phyloP scores from a whole-genome alignment of 2,113 vertebrate species.

The Hippocampus guttulatus region DNA sequence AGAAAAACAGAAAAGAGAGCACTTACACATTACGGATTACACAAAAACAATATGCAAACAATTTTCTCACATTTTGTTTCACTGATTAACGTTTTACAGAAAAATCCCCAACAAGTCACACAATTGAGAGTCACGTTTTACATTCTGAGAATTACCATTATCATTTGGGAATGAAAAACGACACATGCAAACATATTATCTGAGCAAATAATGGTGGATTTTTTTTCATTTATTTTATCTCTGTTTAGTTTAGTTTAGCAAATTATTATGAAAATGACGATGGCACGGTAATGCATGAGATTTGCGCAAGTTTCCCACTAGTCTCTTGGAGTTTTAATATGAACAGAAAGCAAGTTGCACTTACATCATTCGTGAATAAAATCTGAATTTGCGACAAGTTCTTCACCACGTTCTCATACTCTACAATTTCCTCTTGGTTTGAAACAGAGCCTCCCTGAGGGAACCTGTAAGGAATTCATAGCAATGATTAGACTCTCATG shows the following conservation, averaged over 20 bases:
- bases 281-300: not conserved
- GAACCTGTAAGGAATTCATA: slow-evolving; percentile 15
- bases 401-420: slow-evolving; percentile 54
- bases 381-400: slow-evolving; percentile 26
- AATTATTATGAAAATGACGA: not conserved
- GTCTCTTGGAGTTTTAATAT: not conserved
- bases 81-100: too few relatives aligned
- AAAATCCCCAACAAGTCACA: too few relatives aligned
- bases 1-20: slow-evolving; percentile 4
- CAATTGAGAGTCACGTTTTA: too few relatives aligned
- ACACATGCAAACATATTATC: too few relatives aligned
- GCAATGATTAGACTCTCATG: not conserved
- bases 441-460: not conserved
- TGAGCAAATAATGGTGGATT: too few relatives aligned
- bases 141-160: too few relatives aligned
- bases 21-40: not conserved
- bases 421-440: slow-evolving; percentile 13
- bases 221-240: not conserved
- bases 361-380: slow-evolving; percentile 20
- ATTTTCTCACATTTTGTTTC: not conserved
- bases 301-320: not conserved
- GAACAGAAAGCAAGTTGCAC: slow-evolving; percentile 7
- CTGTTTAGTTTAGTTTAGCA: not conserved
- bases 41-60: not conserved
- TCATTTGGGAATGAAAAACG: too few relatives aligned